Conservation (phyloP, 1,140 invertebrate species). For the Drosophila bocqueti region DNA sequence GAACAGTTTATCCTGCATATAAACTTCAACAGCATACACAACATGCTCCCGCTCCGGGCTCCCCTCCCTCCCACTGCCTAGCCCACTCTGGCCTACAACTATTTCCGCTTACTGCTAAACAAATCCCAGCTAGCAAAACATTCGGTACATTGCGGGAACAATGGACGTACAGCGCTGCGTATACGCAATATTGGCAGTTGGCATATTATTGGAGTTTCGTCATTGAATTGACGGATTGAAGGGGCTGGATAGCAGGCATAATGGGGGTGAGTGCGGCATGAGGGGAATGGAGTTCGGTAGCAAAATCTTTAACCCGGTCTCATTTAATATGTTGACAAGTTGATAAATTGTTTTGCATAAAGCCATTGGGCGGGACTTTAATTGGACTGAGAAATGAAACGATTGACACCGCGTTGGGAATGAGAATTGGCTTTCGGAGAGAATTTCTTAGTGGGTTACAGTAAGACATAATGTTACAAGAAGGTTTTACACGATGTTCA, state of each 20-base stretch:
- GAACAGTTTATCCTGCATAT: conserved; percentile 78
- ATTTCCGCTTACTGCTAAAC: conserved; percentile 80
- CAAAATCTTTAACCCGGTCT: conserved; percentile 71
- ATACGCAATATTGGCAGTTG: conserved; percentile 79
- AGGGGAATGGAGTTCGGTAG: not conserved
- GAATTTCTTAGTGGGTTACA: not conserved
- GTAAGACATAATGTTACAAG: not conserved
- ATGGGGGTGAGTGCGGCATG: conserved; percentile 7
- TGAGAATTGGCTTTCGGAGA: conserved; percentile 4
- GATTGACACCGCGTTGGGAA: not conserved
- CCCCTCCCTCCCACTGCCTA: not conserved
- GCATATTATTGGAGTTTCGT: conserved; percentile 68
- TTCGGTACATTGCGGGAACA: conserved; percentile 36
- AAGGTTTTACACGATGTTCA: not conserved
- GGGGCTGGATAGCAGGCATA: conserved; percentile 8
- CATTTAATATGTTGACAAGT: conserved; percentile 83
- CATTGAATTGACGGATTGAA: conserved; percentile 56
- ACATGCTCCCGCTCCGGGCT: conserved; percentile 30
- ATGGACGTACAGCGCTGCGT: conserved; percentile 61
- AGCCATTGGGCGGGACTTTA: conserved; percentile 16
- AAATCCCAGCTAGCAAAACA: conserved; percentile 76
- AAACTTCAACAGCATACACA: conserved; percentile 74
- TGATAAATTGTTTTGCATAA: conserved; percentile 77
- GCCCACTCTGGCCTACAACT: conserved; percentile 61
- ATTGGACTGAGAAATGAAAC: conserved; percentile 32